phyloP scores from a whole-genome alignment of 2,113 vertebrate genomes.

The Grantiella picta region DNA sequence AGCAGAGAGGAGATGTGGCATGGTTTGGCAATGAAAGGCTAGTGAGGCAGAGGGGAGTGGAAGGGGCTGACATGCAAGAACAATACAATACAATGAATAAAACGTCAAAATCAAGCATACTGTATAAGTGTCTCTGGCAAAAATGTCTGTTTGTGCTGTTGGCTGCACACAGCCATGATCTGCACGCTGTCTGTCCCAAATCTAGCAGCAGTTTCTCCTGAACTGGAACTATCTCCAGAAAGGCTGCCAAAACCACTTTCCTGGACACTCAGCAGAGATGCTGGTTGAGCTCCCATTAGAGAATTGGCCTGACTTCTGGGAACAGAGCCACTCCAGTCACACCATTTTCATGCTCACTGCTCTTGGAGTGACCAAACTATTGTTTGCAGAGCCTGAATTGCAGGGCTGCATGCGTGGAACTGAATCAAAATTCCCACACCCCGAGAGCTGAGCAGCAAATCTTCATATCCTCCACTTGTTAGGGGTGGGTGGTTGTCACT shows the following conservation, averaged over 20 bases:
- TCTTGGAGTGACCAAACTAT: neutral
- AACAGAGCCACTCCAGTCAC: neutral
- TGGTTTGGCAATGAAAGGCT: neutral
- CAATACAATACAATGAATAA: neutral
- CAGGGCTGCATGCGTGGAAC: neutral
- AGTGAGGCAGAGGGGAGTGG: neutral
- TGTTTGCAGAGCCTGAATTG: constrained; percentile 14
- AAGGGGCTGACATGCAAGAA: neutral
- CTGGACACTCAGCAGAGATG: neutral
- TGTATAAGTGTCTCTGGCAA: neutral
- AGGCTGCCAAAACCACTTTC: constrained; percentile 12
- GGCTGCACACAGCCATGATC: neutral
- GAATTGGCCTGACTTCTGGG: constrained; percentile 31
- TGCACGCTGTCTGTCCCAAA: neutral
- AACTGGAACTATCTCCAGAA: neutral
- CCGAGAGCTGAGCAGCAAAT: neutral
- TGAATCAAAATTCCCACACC: neutral
- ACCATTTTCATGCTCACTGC: constrained; percentile 14
- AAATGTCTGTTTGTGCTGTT: neutral
- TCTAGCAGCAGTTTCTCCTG: constrained; percentile 13
- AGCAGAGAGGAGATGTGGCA: neutral
- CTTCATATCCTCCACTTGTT: neutral
- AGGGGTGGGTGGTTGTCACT: neutral
- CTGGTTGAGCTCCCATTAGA: neutral
- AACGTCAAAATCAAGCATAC: constrained; percentile 3